These are phyloP conservation scores for Coremacera marginata DNA, from an alignment of 2,888 invertebrate species.

Conservation along the genomic window DNA sequence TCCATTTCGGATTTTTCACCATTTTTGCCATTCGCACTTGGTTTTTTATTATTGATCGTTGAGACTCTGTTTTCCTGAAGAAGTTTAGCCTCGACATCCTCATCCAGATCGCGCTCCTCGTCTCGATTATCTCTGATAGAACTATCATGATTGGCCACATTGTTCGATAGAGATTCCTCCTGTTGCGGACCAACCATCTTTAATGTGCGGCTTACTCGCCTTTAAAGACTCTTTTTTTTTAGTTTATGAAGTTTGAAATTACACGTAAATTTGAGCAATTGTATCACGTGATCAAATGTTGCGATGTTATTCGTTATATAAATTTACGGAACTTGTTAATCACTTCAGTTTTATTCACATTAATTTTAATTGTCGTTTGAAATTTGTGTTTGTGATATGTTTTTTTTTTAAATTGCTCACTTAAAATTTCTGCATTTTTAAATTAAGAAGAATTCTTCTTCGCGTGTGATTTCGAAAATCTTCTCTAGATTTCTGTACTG, in stretches of 20 bases:
- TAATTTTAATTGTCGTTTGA: conserved; percentile 5
- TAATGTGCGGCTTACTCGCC: background rate
- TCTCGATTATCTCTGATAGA: conserved; percentile 1
- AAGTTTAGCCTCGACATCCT: conserved; percentile 54
- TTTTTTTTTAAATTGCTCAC: conserved; percentile 9
- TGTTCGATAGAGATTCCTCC: background rate
- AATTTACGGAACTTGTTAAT: background rate
- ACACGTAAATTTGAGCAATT: background rate
- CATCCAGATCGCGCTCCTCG: conserved; percentile 2
- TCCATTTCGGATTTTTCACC: conserved; percentile 60
- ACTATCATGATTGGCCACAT: background rate
- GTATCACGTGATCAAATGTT: conserved; percentile 1
- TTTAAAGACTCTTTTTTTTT: background rate
- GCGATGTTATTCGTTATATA: background rate
- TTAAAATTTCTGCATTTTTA: conserved; percentile 11
- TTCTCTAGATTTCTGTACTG: conserved; percentile 33
- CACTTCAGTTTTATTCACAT: conserved; percentile 11
- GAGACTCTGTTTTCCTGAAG: conserved; percentile 47
- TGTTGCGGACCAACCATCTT: conserved; percentile 10
- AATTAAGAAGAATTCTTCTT: conserved; percentile 11
- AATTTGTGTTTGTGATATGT: background rate
- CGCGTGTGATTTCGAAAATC: background rate
- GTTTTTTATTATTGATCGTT: background rate
- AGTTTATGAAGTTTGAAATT: background rate
- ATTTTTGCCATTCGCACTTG: conserved; percentile 45